These are phyloP conservation scores for Drosophila mayaguana DNA, from an alignment of 2,888 invertebrate genomes.

Conservation along the genomic window DNA sequence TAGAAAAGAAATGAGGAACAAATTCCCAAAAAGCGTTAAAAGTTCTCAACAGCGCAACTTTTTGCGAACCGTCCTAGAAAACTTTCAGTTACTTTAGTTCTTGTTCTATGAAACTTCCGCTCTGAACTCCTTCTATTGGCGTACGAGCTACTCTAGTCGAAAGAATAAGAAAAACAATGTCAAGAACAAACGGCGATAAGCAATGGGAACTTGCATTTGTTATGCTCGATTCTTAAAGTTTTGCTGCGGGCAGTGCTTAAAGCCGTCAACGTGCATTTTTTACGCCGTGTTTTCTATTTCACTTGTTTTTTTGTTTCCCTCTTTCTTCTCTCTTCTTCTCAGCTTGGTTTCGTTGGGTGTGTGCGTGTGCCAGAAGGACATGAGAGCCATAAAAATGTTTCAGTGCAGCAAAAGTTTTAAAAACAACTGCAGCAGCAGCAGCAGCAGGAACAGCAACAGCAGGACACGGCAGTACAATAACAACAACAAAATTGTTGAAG, in stretches of 20 bases:
- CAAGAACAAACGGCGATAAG: conserved; percentile 53
- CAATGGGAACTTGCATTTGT: conserved; percentile 48
- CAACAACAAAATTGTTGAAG: conserved; percentile 50
- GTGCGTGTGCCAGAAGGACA: conserved; percentile 62
- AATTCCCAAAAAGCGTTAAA: conserved; percentile 60
- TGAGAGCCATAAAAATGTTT: conserved; percentile 73
- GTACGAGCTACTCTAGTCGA: conserved; percentile 37
- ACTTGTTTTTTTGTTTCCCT: conserved; percentile 40
- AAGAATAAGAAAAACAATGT: conserved; percentile 57
- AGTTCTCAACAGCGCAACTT: conserved; percentile 56
- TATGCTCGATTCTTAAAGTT: conserved; percentile 53
- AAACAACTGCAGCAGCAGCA: conserved; percentile 55
- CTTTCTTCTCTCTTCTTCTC: not conserved
- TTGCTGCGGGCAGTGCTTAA: conserved; percentile 36
- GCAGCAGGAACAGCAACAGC: conserved; percentile 23
- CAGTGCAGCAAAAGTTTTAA: conserved; percentile 58
- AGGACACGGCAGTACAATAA: conserved; percentile 31
- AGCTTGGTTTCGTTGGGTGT: not conserved
- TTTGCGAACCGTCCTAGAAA: conserved; percentile 41
- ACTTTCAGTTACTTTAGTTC: conserved; percentile 50
- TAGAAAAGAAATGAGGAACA: conserved; percentile 31
- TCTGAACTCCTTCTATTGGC: conserved; percentile 15
- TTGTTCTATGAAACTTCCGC: conserved; percentile 57
- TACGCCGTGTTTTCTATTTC: conserved; percentile 71
- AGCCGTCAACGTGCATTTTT: conserved; percentile 13